Evolutionary conservation across 2,888 invertebrate species (phyloP).

Genomic region (Phyto melanocephala): DNA sequence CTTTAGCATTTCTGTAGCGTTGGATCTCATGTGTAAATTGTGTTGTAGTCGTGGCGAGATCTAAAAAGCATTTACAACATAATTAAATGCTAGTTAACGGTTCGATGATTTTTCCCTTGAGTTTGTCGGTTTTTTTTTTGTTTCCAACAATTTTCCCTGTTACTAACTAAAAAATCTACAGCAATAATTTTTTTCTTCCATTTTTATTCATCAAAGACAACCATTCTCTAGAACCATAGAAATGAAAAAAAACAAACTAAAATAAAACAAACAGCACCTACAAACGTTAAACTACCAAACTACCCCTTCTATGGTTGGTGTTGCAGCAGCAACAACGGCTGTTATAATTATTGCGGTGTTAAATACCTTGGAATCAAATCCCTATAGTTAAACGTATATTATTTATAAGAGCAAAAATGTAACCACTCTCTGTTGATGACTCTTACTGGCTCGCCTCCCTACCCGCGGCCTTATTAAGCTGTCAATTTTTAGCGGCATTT

Average conservation of each 20-base stretch:
- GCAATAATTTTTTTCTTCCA: background rate
- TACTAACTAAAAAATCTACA: slow-evolving; percentile 44
- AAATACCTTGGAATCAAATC: slow-evolving; percentile 16
- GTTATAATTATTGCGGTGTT: slow-evolving; percentile 32
- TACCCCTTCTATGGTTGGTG: slow-evolving; percentile 31
- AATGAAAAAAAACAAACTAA: slow-evolving; percentile 2
- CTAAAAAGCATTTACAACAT: slow-evolving; percentile 64
- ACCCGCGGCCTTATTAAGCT: no score
- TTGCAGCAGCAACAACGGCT: slow-evolving; percentile 9
- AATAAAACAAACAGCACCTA: slow-evolving; percentile 48
- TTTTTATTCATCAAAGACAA: slow-evolving; percentile 31
- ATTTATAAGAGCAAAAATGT: slow-evolving; percentile 4
- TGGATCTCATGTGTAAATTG: slow-evolving; percentile 34
- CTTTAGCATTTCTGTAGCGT: background rate
- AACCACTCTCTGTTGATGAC: background rate
- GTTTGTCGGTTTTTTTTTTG: background rate
- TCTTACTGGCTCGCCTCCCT: background rate
- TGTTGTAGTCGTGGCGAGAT: slow-evolving; percentile 21
- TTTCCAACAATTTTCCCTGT: slow-evolving; percentile 29
- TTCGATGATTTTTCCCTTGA: slow-evolving; percentile 73
- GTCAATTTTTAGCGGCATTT: background rate
- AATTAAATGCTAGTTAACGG: slow-evolving; percentile 78
- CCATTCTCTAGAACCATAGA: background rate
- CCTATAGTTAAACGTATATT: slow-evolving; percentile 9
- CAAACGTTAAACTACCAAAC: slow-evolving; percentile 50